Evolutionary conservation across 2,888 invertebrate genomes (phyloP).

Genomic region (Rhagonycha fulva): DNA sequence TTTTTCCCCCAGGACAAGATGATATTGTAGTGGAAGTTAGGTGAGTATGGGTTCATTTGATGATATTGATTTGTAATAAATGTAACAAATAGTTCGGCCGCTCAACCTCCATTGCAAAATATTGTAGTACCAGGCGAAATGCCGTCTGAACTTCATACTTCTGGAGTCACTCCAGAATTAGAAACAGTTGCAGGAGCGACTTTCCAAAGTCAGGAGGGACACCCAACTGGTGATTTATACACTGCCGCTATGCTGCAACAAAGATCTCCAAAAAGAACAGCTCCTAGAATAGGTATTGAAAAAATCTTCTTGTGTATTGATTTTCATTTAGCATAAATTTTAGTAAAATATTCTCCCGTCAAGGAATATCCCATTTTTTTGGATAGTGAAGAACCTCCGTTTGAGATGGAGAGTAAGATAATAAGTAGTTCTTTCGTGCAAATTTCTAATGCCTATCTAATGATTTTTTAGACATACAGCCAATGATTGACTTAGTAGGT

Average conservation of each 20-base stretch:
- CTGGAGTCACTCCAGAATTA: conserved; percentile 39
- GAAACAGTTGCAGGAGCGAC: conserved; percentile 35
- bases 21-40: conserved; percentile 7
- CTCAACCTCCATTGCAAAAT: conserved; percentile 49
- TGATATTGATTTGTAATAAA: not conserved
- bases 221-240: conserved; percentile 19
- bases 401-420: conserved; percentile 35
- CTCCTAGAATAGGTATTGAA: not conserved
- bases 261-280: not conserved
- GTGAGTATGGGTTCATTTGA: not conserved
- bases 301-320: not conserved
- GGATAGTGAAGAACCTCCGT: conserved; percentile 42
- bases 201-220: not conserved
- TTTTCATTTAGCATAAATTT: not conserved
- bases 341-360: not conserved
- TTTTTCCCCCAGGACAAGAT: conserved; percentile 41
- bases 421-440: not conserved
- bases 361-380: not conserved
- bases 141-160: conserved; percentile 40
- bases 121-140: conserved; percentile 45
- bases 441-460: not conserved
- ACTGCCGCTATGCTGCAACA: conserved; percentile 1
- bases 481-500: conserved; percentile 34
- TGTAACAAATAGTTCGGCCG: conserved; percentile 41
- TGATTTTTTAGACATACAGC: conserved; percentile 37